These are phyloP conservation scores for Calyptomena viridis DNA, from an alignment of 2,113 vertebrate species.

Conservation along the genomic window DNA sequence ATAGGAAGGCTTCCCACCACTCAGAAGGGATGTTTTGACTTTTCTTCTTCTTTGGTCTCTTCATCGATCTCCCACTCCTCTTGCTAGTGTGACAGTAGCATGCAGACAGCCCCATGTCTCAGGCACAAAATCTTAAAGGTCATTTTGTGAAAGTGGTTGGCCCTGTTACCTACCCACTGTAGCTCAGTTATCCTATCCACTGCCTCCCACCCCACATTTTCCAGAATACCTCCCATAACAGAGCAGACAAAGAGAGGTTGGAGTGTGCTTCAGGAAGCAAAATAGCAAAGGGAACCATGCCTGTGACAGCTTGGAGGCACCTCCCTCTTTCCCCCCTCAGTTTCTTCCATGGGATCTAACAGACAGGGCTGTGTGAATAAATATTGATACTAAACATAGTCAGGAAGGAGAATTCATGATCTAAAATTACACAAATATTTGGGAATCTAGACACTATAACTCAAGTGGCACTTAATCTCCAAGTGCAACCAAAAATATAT, in stretches of 20 bases:
- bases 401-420: constrained; percentile 43
- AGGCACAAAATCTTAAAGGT: background rate
- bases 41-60: background rate
- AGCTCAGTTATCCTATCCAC: background rate
- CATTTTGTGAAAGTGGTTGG: background rate
- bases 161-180: background rate
- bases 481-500: constrained; percentile 27
- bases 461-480: constrained; percentile 56
- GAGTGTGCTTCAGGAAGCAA: background rate
- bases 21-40: background rate
- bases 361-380: constrained; percentile 34
- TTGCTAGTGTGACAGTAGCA: background rate
- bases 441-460: constrained; percentile 45
- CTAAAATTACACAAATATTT: constrained; percentile 57
- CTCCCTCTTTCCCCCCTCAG: background rate
- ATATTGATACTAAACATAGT: constrained; percentile 63
- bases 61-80: background rate
- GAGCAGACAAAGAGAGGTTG: background rate
- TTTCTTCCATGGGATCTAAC: constrained; percentile 20
- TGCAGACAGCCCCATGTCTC: fast-evolving
- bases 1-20: background rate
- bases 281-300: background rate
- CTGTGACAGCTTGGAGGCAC: background rate
- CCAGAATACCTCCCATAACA: background rate
- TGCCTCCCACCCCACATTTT: background rate